Conservation (phyloP, 1,140 invertebrate genomes). For the Atta colombica region DNA sequence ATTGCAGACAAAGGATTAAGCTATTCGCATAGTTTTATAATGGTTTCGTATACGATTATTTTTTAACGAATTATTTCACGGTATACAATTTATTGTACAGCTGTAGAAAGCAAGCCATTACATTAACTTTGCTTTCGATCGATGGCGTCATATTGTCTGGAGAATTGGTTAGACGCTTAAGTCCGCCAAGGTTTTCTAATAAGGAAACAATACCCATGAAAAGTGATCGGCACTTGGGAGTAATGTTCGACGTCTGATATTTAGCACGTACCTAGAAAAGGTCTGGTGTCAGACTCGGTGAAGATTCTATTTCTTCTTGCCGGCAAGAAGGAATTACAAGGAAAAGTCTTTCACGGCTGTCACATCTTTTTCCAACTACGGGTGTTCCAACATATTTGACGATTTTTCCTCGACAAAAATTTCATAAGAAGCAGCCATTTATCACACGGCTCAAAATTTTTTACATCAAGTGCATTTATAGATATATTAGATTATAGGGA, state of each 20-base stretch:
- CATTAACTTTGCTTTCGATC: conserved; percentile 9
- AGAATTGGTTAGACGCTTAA: conserved; percentile 6
- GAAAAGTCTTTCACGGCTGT: conserved; percentile 35
- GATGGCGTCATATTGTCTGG: conserved; percentile 28
- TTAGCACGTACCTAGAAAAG: conserved; percentile 42
- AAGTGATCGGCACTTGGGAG: conserved; percentile 48
- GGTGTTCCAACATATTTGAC: conserved; percentile 15
- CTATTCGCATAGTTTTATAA: not conserved
- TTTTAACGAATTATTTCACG: not conserved
- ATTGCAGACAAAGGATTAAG: not conserved
- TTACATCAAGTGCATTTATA: not conserved
- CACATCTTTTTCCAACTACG: conserved; percentile 42
- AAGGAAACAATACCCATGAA: conserved; percentile 50
- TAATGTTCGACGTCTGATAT: conserved; percentile 47
- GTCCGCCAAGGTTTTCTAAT: conserved; percentile 26
- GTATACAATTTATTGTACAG: not conserved
- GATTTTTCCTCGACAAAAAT: conserved; percentile 29
- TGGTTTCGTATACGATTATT: not conserved
- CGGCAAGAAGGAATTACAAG: conserved; percentile 31
- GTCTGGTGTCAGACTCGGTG: conserved; percentile 30
- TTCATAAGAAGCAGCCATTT: conserved; percentile 34
- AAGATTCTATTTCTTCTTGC: conserved; percentile 38
- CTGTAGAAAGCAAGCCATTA: not conserved
- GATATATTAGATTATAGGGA: not conserved
- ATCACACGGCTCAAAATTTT: conserved; percentile 20